phyloP scores from a whole-genome alignment of 2,888 invertebrate species.

The Microchrysa polita region DNA sequence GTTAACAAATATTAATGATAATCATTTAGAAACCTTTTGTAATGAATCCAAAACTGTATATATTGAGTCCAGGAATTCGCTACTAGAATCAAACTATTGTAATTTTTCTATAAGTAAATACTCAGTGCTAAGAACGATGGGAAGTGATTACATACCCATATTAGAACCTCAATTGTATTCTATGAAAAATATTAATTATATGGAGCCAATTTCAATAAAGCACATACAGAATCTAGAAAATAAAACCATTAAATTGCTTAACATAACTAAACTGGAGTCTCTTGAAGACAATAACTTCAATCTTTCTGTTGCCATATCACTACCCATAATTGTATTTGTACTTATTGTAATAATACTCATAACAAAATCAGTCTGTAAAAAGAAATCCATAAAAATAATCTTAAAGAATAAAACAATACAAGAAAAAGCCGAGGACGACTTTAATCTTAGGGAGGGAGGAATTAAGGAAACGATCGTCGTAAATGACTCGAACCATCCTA shows the following conservation, averaged over 20 bases:
- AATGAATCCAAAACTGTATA: background rate
- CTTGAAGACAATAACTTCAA: conserved; percentile 8
- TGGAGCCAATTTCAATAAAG: background rate
- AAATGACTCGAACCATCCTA: no score
- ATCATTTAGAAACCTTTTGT: no score
- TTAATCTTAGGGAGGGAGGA: no score
- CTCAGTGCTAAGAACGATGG: background rate
- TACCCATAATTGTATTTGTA: background rate
- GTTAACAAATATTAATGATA: no score
- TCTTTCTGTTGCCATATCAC: conserved; percentile 10
- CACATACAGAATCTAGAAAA: background rate
- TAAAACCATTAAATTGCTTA: background rate
- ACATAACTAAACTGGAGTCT: background rate
- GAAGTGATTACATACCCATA: no score
- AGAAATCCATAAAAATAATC: conserved; percentile 8
- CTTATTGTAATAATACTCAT: conserved; percentile 8
- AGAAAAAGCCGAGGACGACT: background rate
- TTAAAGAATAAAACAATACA: background rate
- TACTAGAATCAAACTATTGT: background rate
- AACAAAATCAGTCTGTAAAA: conserved; percentile 23
- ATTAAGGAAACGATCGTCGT: no score
- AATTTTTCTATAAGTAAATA: background rate
- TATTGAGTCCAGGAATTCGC: background rate
- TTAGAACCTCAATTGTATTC: background rate
- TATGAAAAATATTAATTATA: background rate